These are phyloP conservation scores for Medauroidea extradentata DNA, from an alignment of 1,140 invertebrate species.

Conservation along the genomic window DNA sequence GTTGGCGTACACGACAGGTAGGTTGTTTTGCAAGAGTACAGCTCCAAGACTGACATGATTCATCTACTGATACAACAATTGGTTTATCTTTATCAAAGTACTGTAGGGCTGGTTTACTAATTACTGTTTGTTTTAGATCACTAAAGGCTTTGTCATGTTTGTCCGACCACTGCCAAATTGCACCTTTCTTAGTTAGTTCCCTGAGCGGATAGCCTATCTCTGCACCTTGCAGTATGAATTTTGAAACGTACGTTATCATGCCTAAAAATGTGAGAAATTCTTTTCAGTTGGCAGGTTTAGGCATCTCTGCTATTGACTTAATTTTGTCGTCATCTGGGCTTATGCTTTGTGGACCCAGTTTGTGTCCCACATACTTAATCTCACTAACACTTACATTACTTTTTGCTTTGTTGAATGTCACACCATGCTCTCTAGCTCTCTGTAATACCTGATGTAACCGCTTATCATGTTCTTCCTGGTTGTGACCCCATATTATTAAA, in stretches of 20 bases:
- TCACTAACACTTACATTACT: slow-evolving; percentile 22
- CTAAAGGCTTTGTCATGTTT: too few relatives aligned
- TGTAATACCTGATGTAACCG: slow-evolving; percentile 20
- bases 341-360: slow-evolving; percentile 35
- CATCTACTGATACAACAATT: too few relatives aligned
- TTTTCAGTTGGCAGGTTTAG: slow-evolving; percentile 17
- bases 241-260: slow-evolving; percentile 11
- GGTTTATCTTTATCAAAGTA: too few relatives aligned
- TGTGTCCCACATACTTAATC: slow-evolving; percentile 37
- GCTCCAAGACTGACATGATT: too few relatives aligned
- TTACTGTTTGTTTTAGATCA: too few relatives aligned
- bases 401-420: slow-evolving; percentile 33
- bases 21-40: too few relatives aligned
- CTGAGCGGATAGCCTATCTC: too few relatives aligned
- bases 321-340: slow-evolving; percentile 31
- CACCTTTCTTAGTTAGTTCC: too few relatives aligned
- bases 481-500: too few relatives aligned
- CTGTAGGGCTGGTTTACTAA: too few relatives aligned
- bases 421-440: slow-evolving; percentile 19
- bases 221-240: slow-evolving; percentile 16
- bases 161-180: too few relatives aligned
- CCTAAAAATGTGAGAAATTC: slow-evolving; percentile 18
- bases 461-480: slow-evolving; percentile 17
- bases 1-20: too few relatives aligned
- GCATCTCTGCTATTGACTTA: slow-evolving; percentile 32